Conservation (phyloP, 2,888 invertebrate species). For the Lacanobia wlatinum region DNA sequence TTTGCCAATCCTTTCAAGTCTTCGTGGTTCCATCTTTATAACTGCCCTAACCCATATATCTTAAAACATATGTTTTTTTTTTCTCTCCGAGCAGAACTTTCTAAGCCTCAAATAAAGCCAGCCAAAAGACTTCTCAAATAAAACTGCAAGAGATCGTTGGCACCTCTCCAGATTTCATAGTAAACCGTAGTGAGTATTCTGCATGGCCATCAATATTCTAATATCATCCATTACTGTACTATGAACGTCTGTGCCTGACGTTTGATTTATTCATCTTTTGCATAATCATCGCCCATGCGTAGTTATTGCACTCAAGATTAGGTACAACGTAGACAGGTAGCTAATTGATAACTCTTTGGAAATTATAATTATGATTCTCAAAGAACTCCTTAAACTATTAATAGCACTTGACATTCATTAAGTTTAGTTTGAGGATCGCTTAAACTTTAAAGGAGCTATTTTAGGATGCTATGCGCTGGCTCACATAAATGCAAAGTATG, state of each 20-base stretch:
- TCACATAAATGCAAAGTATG: constrained; percentile 6
- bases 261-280: constrained; percentile 38
- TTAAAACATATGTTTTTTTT: background rate
- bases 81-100: background rate
- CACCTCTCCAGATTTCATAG: constrained; percentile 44
- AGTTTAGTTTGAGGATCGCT: background rate
- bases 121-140: constrained; percentile 40
- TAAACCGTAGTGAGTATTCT: constrained; percentile 41
- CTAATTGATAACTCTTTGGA: background rate
- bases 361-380: constrained; percentile 9
- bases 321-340: background rate
- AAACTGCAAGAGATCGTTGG: constrained; percentile 51
- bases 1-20: too few species aligned
- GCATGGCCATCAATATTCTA: constrained; percentile 35
- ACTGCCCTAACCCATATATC: too few species aligned
- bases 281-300: constrained; percentile 22
- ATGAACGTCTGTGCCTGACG: constrained; percentile 16
- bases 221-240: constrained; percentile 35
- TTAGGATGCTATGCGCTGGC: background rate
- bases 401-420: constrained; percentile 5
- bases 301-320: constrained; percentile 9
- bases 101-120: constrained; percentile 11
- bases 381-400: background rate
- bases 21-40: too few species aligned
- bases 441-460: constrained; percentile 7